phyloP scores from a whole-genome alignment of 2,113 vertebrate genomes.

The Lepidothrix coronata region DNA sequence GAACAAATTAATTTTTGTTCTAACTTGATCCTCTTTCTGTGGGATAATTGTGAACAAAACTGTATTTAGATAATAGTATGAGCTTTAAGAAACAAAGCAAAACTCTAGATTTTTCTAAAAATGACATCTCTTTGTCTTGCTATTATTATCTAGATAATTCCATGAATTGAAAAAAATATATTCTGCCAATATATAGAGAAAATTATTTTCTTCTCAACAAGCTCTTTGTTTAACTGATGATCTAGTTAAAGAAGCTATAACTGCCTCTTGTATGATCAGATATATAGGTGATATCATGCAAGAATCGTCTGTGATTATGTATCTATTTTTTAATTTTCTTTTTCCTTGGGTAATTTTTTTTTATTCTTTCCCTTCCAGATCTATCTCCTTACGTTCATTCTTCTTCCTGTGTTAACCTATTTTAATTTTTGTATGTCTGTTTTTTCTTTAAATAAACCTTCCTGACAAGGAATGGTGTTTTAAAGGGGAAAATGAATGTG shows the following conservation, averaged over 20 bases:
- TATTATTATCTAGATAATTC: not conserved
- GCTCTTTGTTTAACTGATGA: constrained; percentile 13
- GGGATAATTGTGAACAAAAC: not conserved
- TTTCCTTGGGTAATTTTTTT: not conserved
- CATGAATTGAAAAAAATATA: not conserved
- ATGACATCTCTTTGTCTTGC: not conserved
- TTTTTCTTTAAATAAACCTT: not conserved
- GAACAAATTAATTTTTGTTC: not conserved
- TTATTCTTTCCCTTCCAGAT: not conserved
- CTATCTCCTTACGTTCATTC: too few species aligned
- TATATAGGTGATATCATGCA: not conserved
- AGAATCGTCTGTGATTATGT: not conserved
- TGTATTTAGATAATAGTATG: not conserved
- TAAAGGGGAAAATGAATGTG: not conserved
- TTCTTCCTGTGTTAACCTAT: not conserved
- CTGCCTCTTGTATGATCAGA: not conserved
- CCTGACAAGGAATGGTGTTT: not conserved
- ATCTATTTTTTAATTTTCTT: not conserved
- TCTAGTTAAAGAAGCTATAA: not conserved
- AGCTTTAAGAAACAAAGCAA: not conserved
- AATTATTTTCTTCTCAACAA: not conserved
- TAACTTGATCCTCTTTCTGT: not conserved
- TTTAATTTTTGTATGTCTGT: not conserved
- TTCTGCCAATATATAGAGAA: not conserved
- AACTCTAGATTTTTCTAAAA: not conserved